phyloP scores from a whole-genome alignment of 2,113 vertebrate genomes.

The Zosterops pallidus region DNA sequence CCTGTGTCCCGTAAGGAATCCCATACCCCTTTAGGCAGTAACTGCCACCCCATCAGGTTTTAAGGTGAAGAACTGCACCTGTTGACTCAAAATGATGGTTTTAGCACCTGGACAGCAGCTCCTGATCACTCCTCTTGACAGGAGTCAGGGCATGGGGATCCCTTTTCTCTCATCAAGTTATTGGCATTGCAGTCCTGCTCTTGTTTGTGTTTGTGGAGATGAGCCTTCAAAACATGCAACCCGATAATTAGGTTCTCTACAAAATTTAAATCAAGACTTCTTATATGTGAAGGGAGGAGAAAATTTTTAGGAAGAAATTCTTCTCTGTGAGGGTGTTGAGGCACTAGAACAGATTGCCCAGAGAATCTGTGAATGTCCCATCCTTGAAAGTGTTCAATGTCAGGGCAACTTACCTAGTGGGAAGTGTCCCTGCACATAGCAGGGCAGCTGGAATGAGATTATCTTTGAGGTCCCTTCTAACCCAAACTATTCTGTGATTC shows the following conservation, averaged over 20 bases:
- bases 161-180: neutral
- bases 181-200: neutral
- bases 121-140: neutral
- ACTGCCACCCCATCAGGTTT: neutral
- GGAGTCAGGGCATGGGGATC: neutral
- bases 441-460: neutral
- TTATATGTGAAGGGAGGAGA: neutral
- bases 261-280: neutral
- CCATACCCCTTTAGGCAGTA: neutral
- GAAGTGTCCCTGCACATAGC: neutral
- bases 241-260: neutral
- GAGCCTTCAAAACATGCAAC: neutral
- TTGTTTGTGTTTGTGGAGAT: neutral
- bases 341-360: neutral
- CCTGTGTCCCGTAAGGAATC: rapidly evolving
- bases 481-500: neutral
- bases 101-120: neutral
- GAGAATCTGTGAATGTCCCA: neutral
- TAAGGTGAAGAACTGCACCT: neutral
- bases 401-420: neutral
- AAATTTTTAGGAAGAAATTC: neutral
- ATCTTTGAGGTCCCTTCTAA: neutral
- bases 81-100: neutral
- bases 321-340: neutral
- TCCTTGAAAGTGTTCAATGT: neutral